Conservation (phyloP, 1,140 invertebrate species). For the Ips typographus region DNA sequence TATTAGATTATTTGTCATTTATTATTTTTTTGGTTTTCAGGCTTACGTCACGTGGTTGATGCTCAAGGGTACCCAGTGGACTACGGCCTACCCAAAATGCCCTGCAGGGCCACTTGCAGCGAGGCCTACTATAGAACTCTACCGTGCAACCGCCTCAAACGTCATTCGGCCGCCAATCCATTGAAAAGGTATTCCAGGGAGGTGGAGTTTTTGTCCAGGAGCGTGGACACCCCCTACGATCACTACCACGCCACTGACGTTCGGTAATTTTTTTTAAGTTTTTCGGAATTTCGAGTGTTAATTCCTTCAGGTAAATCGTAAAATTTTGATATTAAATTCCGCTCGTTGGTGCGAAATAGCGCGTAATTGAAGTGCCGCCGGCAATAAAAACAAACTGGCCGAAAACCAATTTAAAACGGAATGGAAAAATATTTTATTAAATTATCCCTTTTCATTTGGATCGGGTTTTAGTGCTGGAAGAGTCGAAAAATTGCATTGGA, state of each 20-base stretch:
- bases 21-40: constrained; percentile 25
- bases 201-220: constrained; percentile 65
- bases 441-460: constrained; percentile 4
- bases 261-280: constrained; percentile 2
- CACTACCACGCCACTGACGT: constrained; percentile 49
- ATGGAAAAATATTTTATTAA: constrained; percentile 18
- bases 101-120: constrained; percentile 31
- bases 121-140: constrained; percentile 67
- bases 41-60: constrained; percentile 56
- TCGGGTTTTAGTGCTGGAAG: too few relatives aligned
- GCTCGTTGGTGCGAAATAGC: not conserved
- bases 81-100: constrained; percentile 73
- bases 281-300: too few relatives aligned
- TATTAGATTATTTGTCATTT: not conserved
- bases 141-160: constrained; percentile 66
- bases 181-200: constrained; percentile 65
- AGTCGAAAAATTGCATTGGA: too few relatives aligned
- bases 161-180: constrained; percentile 61
- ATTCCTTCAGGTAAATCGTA: too few relatives aligned
- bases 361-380: not conserved
- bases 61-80: constrained; percentile 76
- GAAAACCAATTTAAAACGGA: constrained; percentile 9
- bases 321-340: too few relatives aligned
- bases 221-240: constrained; percentile 55
- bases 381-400: constrained; percentile 3